Evolutionary conservation across 2,888 invertebrate species (phyloP).

Genomic region (Cephus rjabovi): DNA sequence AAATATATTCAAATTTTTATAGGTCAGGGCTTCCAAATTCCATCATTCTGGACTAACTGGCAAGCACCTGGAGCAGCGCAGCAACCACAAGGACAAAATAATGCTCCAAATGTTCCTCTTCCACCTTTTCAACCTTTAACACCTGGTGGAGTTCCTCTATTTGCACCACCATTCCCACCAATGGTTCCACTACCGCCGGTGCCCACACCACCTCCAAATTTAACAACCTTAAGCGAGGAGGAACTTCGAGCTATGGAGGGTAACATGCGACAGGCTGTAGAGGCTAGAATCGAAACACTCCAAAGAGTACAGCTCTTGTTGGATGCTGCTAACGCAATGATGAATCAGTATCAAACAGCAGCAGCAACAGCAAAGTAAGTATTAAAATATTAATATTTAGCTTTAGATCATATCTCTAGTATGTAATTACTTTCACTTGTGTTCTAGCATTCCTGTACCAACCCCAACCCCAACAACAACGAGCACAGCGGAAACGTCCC

Average conservation of each 20-base stretch:
- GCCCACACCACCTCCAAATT: constrained; percentile 81
- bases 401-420: constrained; percentile 2
- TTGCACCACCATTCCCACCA: constrained; percentile 71
- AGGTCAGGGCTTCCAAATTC: constrained; percentile 50
- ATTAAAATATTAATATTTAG: constrained; percentile 14
- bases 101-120: constrained; percentile 33
- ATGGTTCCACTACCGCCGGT: constrained; percentile 75
- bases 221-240: constrained; percentile 81
- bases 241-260: constrained; percentile 93
- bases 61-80: constrained; percentile 36
- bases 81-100: constrained; percentile 31
- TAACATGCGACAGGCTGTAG: constrained; percentile 85
- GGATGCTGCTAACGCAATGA: constrained; percentile 93
- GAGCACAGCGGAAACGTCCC: constrained; percentile 10
- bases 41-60: constrained; percentile 51
- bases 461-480: constrained; percentile 27
- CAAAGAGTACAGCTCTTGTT: constrained; percentile 89
- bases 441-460: constrained; percentile 52
- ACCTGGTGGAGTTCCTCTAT: constrained; percentile 60
- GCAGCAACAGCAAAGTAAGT: constrained; percentile 68
- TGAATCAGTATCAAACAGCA: constrained; percentile 91
- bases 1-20: not conserved
- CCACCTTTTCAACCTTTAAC: constrained; percentile 47
- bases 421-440: constrained; percentile 10
- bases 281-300: constrained; percentile 88